Base-by-base conservation (phyloP, 1,140 invertebrate genomes). In the Lordiphosa stackelbergi region DNA sequence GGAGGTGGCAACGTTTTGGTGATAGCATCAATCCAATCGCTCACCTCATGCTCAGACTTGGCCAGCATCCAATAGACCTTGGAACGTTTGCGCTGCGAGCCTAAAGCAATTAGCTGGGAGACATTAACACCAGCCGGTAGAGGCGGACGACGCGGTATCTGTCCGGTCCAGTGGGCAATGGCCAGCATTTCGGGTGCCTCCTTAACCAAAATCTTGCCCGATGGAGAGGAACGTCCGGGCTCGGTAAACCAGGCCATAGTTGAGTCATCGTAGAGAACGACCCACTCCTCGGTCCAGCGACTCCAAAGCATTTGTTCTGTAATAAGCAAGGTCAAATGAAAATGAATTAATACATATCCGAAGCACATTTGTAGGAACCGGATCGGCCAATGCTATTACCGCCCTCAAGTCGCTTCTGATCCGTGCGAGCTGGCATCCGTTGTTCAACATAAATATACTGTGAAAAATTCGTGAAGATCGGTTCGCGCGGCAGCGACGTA, bases 211-310 rank as follows among this genome's bases (percentile, higher is more conserved):
- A 88, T 86, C 62, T 88, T 88, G 11, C 87, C 87, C 35, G 84
- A 56, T 4, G 87, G 87, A 4, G 86, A 86, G 10, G 87, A 84
- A 19, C 86, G 69, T 2, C 87, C 87, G 1, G 86, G 86, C 53
- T 88, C 87, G 73, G 93, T 93, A 77, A 92, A 94, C 93, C 93
- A 95, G 5, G 93, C 92, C 85, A 95, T 90, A 10, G 93, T 93
- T 4, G 93, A 94, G 87, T 95, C 93, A 65, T 94, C 93, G 86
- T 94, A 94, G 5, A 95, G 88, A 24, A 94, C 93, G 38, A 94
- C 91, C 92, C 93, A 94, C 86, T 94, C 93, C 85, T 94, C 92
- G 5, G 92, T 90, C 94, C 94, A 95, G n/a, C 92, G 90, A 81
- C 91, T 93, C 88, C 93, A 93, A 51, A 94, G 89, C 58, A 94